Base-by-base conservation (phyloP, 2,888 invertebrate genomes). In the Lochmaea capreae region DNA sequence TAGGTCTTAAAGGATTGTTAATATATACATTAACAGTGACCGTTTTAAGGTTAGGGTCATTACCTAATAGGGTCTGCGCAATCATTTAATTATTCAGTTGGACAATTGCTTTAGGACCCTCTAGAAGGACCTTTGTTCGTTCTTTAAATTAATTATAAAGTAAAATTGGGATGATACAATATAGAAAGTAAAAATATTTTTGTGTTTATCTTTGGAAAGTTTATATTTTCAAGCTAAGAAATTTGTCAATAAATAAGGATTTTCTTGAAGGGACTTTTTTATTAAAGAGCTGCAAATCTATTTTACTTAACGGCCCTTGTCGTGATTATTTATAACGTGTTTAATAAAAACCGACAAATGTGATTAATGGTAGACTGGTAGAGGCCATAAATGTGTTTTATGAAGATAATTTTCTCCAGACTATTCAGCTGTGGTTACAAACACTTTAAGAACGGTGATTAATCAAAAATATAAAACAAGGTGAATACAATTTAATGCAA, bases 351-450 rank as follows among this genome's bases (percentile, higher is more conserved):
- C 18, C 54, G 54, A 54, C 54, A 54, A 54, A 18, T n/a, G 16
- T 54, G 59, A 59, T 59, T 59, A 33, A 59, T 33, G 16, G 18
- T 57, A 18, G 54, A 59, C 16, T 33, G 59, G 57, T 58, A 26
- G 4, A 3, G 26, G 26, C 26, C 12, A 14, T 26, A 59, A 33
- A 59, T 22, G 59, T 14, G 33, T 14, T 59, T 59, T 33, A 33
- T 59, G n/a, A 26, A 59, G 59, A 59, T 59, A 14, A 59, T 16
- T 59, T 59, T 59, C 33, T 33, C 26, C n/a, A 5, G 14, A 59
- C 14, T 26, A 6, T 59, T 59, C 59, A 33, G 59, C n/a, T 59
- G 59, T n/a, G 26, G 14, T 26, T 59, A 22, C 65, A 18, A 49
- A n/a, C n/a, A 49, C 49, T 49, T 58, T 22, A 58, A 10, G 33